phyloP scores from a whole-genome alignment of 2,797 vertebrate species.

The Xiphophorus birchmanni region DNA sequence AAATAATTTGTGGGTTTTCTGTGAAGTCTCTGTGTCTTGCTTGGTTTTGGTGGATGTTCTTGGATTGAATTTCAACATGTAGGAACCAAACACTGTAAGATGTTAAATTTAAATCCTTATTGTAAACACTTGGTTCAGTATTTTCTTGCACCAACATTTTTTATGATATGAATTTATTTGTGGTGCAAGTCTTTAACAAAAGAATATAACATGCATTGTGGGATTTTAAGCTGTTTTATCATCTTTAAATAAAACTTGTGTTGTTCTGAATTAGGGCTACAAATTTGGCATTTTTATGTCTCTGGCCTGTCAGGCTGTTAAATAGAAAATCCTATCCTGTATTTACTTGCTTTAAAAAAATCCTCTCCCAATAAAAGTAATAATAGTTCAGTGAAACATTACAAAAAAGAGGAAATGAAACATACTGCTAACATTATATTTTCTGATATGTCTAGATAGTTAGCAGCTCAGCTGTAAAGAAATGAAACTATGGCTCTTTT shows the following conservation, averaged over 20 bases:
- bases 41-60: not conserved
- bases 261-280: not conserved
- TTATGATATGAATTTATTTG: not conserved
- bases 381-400: not conserved
- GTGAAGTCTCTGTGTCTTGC: not conserved
- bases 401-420: not conserved
- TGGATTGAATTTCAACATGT: constrained; percentile 9
- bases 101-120: not conserved
- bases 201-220: not conserved
- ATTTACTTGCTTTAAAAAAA: not conserved
- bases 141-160: not conserved
- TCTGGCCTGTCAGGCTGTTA: not conserved
- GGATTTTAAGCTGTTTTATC: not conserved
- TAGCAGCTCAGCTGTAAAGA: not conserved
- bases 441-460: not conserved
- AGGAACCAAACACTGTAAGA: not conserved
- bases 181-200: not conserved
- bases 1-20: constrained; percentile 2
- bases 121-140: not conserved
- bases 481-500: not conserved
- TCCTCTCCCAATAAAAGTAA: not conserved
- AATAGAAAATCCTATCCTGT: not conserved
- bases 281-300: not conserved
- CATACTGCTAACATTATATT: not conserved
- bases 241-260: not conserved